Conservation (phyloP, 2,113 vertebrate genomes). For the Gracilinanus agilis region DNA sequence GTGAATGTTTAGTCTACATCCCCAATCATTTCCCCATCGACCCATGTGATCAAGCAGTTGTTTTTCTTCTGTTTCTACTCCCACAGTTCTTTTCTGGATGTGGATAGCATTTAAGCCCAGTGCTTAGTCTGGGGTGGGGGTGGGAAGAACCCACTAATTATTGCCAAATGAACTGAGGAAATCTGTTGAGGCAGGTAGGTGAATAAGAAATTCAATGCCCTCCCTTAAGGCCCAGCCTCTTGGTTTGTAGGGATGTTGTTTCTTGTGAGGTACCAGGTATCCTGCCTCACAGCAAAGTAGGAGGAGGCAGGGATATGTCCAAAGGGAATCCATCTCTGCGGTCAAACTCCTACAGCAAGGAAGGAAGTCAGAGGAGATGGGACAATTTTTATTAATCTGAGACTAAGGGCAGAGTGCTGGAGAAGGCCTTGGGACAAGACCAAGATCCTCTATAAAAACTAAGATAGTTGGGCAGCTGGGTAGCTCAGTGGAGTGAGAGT, state of each 20-base stretch:
- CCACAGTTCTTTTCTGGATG: too few species aligned
- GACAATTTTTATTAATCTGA: neutral
- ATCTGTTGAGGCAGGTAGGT: neutral
- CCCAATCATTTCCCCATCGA: too few species aligned
- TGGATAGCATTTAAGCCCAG: too few species aligned
- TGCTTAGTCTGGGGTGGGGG: neutral
- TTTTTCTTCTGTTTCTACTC: too few species aligned
- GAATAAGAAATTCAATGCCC: neutral
- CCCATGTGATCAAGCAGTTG: too few species aligned
- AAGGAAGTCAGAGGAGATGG: neutral
- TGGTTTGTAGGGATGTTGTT: neutral
- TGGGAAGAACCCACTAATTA: neutral
- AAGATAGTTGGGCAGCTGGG: too few species aligned
- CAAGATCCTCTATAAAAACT: neutral
- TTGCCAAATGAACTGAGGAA: neutral
- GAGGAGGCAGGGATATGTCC: neutral
- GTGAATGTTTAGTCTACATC: too few species aligned
- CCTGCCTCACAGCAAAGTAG: neutral
- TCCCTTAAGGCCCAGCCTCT: neutral
- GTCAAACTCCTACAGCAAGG: neutral
- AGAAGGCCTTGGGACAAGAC: neutral
- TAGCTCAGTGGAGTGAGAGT: too few species aligned
- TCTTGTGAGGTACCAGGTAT: neutral
- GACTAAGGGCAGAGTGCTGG: too few species aligned
- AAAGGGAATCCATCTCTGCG: neutral